Conservation (phyloP, 2,888 invertebrate genomes). For the Nebria brevicollis region DNA sequence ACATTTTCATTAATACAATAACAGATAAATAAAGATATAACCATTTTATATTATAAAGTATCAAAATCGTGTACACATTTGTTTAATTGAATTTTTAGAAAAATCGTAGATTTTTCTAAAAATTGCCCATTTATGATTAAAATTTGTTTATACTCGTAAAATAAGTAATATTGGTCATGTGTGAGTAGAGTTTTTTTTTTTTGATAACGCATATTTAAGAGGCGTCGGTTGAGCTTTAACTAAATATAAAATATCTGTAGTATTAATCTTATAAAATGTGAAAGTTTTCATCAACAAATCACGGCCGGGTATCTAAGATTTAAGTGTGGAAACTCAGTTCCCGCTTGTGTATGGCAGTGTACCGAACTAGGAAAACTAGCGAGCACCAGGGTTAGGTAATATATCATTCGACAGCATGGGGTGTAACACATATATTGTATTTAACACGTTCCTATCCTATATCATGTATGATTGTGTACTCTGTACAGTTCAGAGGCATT, state of each 20-base stretch:
- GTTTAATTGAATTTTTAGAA: no score
- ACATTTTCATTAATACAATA: no score
- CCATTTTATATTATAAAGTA: no score
- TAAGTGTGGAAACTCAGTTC: not conserved
- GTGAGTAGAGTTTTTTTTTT: no score
- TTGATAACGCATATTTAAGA: not conserved
- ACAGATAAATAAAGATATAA: no score
- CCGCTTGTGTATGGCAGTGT: not conserved
- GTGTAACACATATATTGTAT: constrained; percentile 46
- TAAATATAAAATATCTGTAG: not conserved
- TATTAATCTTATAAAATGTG: not conserved
- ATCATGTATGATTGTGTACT: constrained; percentile 28
- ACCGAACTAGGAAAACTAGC: constrained; percentile 31
- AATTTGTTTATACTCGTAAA: no score
- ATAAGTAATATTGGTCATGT: no score
- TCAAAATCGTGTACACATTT: no score
- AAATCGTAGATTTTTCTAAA: no score
- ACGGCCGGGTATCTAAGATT: not conserved
- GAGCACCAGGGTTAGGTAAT: constrained; percentile 41
- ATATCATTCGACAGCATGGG: constrained; percentile 37
- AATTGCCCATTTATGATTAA: no score
- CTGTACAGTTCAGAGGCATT: constrained; percentile 6
- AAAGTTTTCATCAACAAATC: not conserved
- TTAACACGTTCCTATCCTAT: constrained; percentile 43
- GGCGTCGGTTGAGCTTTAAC: not conserved